Base-by-base conservation (phyloP, 2,797 vertebrate genomes). In the Selene dorsalis region DNA sequence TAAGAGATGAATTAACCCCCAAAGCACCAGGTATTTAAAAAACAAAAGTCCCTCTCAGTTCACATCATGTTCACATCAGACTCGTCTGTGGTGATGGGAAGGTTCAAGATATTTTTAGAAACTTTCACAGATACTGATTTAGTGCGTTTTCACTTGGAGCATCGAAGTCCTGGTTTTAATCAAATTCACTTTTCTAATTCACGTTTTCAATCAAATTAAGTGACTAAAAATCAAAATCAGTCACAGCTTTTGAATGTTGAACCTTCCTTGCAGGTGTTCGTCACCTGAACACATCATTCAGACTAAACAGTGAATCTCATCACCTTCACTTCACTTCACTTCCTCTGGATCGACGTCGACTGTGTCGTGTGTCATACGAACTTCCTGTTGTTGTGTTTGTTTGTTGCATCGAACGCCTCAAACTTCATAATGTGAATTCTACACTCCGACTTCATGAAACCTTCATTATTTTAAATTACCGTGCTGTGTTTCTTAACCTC, bases 1-100 rank as follows among this genome's bases (percentile, higher is more conserved):
- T 94, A 94, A 92, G 92, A 95, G 95, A 93, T 94, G 95, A 94
- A 91, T 92, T 92, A 88, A 71, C 92, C 91, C 92, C 83, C 90
- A 91, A 91, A 90, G 86, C 88, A 87, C 74, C 93, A 96, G 94
- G 94, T 96, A 95, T 95, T 95, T 92, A 82, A 87, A 75, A 70
- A 64, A 6, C 56, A 3, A 59, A 59, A 52, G 17, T 76, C 41
- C 69, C 75, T 73, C 74, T 83, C 58, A 48, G 53, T 67, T 50
- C 79, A 62, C 73, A 14, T 79, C 86, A 77, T 72, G 68, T 5
- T 20, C 32, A 58, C 80, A 66, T 87, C 84, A 53, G 59, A 80
- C 63, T 48, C 47, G 73, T 91, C 66, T 79, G 58, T 53, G 53
- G 12, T 57, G 47, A 75, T 77, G 39, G 84, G 84, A 88, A 92